phyloP scores from a whole-genome alignment of 2,888 invertebrate genomes.

The Eupeodes latifasciatus region DNA sequence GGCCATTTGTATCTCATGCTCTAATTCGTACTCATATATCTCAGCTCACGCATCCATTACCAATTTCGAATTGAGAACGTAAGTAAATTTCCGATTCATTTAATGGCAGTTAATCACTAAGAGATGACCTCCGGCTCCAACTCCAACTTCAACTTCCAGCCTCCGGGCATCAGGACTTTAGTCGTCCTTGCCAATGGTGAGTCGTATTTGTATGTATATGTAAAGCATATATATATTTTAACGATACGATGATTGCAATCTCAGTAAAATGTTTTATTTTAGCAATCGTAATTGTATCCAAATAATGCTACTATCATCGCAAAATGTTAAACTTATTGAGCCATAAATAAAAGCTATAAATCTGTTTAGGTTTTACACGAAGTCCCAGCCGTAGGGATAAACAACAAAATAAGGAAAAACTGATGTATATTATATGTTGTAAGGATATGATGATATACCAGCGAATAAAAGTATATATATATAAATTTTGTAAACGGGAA shows the following conservation, averaged over 20 bases:
- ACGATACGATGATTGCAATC: conserved; percentile 33
- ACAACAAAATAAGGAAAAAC: neutral
- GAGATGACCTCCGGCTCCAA: conserved; percentile 46
- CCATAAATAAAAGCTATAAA: conserved; percentile 67
- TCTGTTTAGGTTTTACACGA: conserved; percentile 43
- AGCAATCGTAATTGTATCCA: conserved; percentile 59
- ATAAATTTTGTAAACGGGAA: conserved; percentile 23
- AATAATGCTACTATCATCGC: conserved; percentile 39
- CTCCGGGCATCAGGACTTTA: too few relatives aligned
- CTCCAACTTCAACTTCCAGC: neutral
- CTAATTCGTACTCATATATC: conserved; percentile 47
- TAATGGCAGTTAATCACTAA: conserved; percentile 57
- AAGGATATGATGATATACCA: conserved; percentile 10
- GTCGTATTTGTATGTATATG: neutral
- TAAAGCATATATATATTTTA: too few relatives aligned
- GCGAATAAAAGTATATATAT: neutral
- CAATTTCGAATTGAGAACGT: conserved; percentile 45
- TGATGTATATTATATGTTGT: conserved; percentile 5
- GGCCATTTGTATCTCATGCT: conserved; percentile 48
- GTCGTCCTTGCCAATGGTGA: neutral
- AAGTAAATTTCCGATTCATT: conserved; percentile 67
- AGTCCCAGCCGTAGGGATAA: conserved; percentile 11
- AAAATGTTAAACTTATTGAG: conserved; percentile 53
- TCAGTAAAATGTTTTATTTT: conserved; percentile 48
- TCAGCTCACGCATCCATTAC: conserved; percentile 38